A percentile compares a stretch with the other conserved stretches of the same genome.
Conservation (phyloP, 2,113 vertebrate species). For the Siniperca chuatsi region DNA sequence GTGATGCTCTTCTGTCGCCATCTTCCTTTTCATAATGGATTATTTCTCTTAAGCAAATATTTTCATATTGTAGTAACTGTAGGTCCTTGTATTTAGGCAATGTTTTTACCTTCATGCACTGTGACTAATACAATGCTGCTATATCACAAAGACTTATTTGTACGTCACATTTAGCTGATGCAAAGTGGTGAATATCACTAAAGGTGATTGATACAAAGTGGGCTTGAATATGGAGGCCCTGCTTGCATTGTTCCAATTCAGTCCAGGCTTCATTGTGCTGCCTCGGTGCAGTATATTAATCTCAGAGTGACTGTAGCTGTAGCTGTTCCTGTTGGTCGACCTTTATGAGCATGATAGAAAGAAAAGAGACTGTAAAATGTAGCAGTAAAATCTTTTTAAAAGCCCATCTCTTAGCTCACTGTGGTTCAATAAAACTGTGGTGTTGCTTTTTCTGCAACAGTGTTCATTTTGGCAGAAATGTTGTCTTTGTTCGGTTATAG, state of each 20-base stretch:
- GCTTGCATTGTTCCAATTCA: slow-evolving; percentile 46
- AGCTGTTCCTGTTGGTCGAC: slow-evolving; percentile 59
- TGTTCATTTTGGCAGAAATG: background rate
- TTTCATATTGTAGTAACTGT: slow-evolving; percentile 76
- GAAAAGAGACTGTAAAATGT: slow-evolving; percentile 33
- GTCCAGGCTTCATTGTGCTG: slow-evolving; percentile 44
- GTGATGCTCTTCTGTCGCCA: slow-evolving; percentile 55
- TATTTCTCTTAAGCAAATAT: slow-evolving; percentile 72
- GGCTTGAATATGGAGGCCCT: slow-evolving; percentile 40
- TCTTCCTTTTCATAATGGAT: slow-evolving; percentile 67
- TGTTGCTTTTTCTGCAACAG: slow-evolving; percentile 39
- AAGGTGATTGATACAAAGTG: slow-evolving; percentile 41
- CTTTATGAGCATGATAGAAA: slow-evolving; percentile 35
- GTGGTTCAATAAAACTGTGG: slow-evolving; percentile 55
- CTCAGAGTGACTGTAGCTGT: slow-evolving; percentile 46
- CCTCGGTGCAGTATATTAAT: slow-evolving; percentile 43
- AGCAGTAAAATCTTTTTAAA: slow-evolving; percentile 36
- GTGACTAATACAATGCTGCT: slow-evolving; percentile 83
- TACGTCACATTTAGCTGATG: slow-evolving; percentile 51
- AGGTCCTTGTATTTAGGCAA: slow-evolving; percentile 68
- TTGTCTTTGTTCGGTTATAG: background rate
- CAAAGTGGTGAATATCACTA: slow-evolving; percentile 35
- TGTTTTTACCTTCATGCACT: slow-evolving; percentile 77
- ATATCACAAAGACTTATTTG: slow-evolving; percentile 71
- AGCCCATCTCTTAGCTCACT: slow-evolving; percentile 30